Conservation (phyloP, 2,888 invertebrate species). For the Diachrysia chrysitis region DNA sequence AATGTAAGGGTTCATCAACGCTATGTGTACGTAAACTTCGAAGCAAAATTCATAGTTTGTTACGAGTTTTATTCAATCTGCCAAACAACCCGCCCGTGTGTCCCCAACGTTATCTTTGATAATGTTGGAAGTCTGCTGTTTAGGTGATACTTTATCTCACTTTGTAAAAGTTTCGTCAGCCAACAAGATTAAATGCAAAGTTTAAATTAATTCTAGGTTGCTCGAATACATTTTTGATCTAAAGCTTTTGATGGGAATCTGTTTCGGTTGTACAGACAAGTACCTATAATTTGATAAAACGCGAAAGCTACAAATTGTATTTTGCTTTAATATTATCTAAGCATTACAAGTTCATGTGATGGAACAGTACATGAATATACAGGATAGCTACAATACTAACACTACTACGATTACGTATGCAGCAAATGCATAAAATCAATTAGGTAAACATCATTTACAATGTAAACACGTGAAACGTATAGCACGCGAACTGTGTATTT, state of each 20-base stretch:
- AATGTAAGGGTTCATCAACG: conserved; percentile 7
- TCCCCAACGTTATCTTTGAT: conserved; percentile 73
- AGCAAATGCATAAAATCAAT: conserved; percentile 40
- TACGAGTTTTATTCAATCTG: conserved; percentile 48
- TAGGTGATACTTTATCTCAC: conserved; percentile 85
- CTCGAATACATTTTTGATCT: conserved; percentile 76
- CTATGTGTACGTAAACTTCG: conserved; percentile 18
- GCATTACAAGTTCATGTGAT: neutral
- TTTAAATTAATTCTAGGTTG: conserved; percentile 86
- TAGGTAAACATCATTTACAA: conserved; percentile 35
- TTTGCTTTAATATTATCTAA: neutral
- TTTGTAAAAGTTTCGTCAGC: conserved; percentile 82
- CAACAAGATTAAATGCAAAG: conserved; percentile 87
- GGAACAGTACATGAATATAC: neutral
- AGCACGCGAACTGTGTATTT: conserved; percentile 54
- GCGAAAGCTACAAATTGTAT: neutral
- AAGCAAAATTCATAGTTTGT: conserved; percentile 41
- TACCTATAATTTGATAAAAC: conserved; percentile 7
- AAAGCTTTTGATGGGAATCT: conserved; percentile 68
- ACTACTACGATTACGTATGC: conserved; percentile 22
- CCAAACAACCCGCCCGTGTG: conserved; percentile 54
- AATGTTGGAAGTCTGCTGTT: conserved; percentile 77
- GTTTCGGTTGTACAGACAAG: conserved; percentile 22
- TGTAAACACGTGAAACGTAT: conserved; percentile 36
- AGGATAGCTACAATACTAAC: neutral